Percentiles rank a stretch among this genome's conserved stretches.
Conservation (phyloP, 2,888 invertebrate genomes). For the Ligdia adustata region DNA sequence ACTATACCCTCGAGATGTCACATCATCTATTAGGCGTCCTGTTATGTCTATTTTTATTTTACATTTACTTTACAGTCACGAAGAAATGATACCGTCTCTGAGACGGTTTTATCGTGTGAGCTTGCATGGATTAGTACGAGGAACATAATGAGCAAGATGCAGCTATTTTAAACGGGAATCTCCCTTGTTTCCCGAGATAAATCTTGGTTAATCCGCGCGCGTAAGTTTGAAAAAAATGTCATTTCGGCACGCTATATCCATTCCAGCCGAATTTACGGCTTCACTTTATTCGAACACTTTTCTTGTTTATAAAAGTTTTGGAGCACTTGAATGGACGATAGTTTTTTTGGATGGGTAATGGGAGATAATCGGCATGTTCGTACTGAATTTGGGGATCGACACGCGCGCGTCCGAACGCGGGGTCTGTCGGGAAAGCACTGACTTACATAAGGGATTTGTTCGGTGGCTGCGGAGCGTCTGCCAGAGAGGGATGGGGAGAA, state of each 20-base stretch:
- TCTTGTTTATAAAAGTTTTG: slow-evolving; percentile 58
- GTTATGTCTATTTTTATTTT: slow-evolving; percentile 67
- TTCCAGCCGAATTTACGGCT: slow-evolving; percentile 46
- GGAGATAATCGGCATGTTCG: slow-evolving; percentile 60
- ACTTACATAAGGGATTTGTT: slow-evolving; percentile 80
- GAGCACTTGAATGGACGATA: slow-evolving; percentile 47
- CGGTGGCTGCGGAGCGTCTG: slow-evolving; percentile 66
- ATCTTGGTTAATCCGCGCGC: slow-evolving; percentile 59
- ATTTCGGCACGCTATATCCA: slow-evolving; percentile 55
- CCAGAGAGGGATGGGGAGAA: slow-evolving; percentile 64
- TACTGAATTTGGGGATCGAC: slow-evolving; percentile 36
- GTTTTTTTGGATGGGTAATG: slow-evolving; percentile 37
- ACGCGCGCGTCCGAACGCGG: slow-evolving; percentile 53
- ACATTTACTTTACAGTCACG: slow-evolving; percentile 50
- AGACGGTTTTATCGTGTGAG: slow-evolving; percentile 47
- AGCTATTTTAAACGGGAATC: slow-evolving; percentile 60
- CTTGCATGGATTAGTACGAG: slow-evolving; percentile 56
- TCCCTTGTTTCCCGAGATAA: slow-evolving; percentile 61
- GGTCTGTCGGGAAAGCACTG: slow-evolving; percentile 63
- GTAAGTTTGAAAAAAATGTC: slow-evolving; percentile 62
- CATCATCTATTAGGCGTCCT: slow-evolving; percentile 64
- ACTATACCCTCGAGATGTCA: slow-evolving; percentile 63
- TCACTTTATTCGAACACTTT: slow-evolving; percentile 45
- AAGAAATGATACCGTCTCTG: slow-evolving; percentile 55
- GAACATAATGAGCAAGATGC: slow-evolving; percentile 57